Evolutionary conservation across 2,113 vertebrate genomes (phyloP), one percentile per base, ranked within the genome.

Genomic region (Beaufortia kweichowensis): DNA sequence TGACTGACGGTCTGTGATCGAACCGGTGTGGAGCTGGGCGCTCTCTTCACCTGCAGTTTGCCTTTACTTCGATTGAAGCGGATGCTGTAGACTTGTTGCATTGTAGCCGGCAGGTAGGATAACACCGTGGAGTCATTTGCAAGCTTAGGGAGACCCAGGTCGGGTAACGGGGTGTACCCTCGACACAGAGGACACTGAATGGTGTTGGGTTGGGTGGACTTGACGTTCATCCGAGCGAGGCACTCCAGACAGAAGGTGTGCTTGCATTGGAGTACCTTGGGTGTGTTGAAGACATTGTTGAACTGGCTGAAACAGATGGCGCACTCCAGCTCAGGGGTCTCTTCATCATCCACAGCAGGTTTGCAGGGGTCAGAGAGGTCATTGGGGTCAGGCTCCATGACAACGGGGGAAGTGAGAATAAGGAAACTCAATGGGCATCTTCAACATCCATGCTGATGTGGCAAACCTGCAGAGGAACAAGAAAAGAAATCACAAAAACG

Each of bases 201-300:
- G 77, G 88, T 76, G 10, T 84, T 80, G 3, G 92, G 90, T 79
- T 90, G 84, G 0, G 79, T 0, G 0, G 92, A 90, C 78, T 92
- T 92, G 43, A 94, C 69, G 59, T 93, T 93, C 26, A 94, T 92
- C 72, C 92, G 89, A 0, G 92, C 91, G 79, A 94, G 85, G 53
- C 93, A 94, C 86, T 94, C 93, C 81, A 94, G 85, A 78, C 93
- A 94, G 89, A 94, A 93, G 1, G 93, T 93, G 84, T 94, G 93
- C 0, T 76, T 76, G 73, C 93, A 94, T 21, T 88, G 86, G 3
- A 94, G 89, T 86, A 92, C 82, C 81, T 93, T 92, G n/a, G 93
- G 93, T 15, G 91, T 89, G 67, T 89, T 90, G 87, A 93, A 94
- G 70, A 92, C 72, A 21, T 94, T 94, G 87, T 94, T 91, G 82